These are phyloP conservation scores for Cerceris ruficornis DNA, from an alignment of 2,888 invertebrate species.

Conservation along the genomic window DNA sequence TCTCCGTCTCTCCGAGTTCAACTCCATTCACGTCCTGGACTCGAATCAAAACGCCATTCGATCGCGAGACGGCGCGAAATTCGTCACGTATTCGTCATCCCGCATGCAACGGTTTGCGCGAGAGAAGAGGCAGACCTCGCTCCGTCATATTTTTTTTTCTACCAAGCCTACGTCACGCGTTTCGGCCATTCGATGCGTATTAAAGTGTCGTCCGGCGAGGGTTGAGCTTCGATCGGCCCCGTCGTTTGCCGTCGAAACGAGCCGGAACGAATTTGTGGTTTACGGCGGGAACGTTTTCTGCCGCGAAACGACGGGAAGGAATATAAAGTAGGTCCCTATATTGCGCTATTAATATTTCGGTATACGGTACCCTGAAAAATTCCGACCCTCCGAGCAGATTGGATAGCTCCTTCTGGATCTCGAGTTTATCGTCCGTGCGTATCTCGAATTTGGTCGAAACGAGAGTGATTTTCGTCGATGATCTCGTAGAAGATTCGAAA, in stretches of 20 bases:
- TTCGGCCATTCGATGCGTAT: slow-evolving; percentile 43
- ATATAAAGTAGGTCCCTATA: slow-evolving; percentile 25
- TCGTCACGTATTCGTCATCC: slow-evolving; percentile 44
- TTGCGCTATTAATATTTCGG: slow-evolving; percentile 17
- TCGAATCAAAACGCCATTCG: slow-evolving; percentile 59
- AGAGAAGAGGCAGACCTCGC: slow-evolving; percentile 6
- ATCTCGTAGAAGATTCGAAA: no score
- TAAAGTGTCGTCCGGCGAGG: slow-evolving; percentile 38
- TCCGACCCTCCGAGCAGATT: not conserved
- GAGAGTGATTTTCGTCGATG: no score
- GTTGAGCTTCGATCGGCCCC: slow-evolving; percentile 32
- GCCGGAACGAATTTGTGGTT: slow-evolving; percentile 35
- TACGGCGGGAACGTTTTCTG: slow-evolving; percentile 10
- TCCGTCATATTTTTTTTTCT: slow-evolving; percentile 21
- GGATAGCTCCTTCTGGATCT: not conserved
- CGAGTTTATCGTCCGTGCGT: not conserved
- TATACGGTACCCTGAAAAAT: slow-evolving; percentile 14
- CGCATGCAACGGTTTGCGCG: slow-evolving; percentile 20
- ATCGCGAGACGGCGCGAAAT: slow-evolving; percentile 6
- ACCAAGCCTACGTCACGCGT: slow-evolving; percentile 8
- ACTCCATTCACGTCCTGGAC: slow-evolving; percentile 57
- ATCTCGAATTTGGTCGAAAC: no score
- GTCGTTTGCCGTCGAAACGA: slow-evolving; percentile 37
- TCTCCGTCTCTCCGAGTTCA: not conserved
- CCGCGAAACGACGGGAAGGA: slow-evolving; percentile 5